Percentiles rank a stretch among this genome's conserved stretches.
These are phyloP conservation scores for Paradoxurus hermaphroditus DNA, from an alignment of 2,113 vertebrate genomes.

Conservation along the genomic window DNA sequence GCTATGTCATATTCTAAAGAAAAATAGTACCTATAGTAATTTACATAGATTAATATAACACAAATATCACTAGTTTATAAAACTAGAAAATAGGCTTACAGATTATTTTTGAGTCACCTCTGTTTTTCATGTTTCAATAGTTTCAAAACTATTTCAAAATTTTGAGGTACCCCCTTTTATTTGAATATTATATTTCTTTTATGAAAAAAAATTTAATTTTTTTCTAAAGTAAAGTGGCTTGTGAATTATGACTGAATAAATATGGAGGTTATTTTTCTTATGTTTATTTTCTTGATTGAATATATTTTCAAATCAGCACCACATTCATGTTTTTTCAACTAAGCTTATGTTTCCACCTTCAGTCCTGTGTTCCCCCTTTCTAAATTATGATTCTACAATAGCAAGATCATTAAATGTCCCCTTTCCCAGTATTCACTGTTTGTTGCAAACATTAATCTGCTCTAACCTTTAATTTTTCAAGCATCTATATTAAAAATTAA, in stretches of 20 bases:
- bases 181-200: not conserved
- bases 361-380: not conserved
- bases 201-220: not conserved
- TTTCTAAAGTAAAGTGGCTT: not conserved
- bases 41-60: not conserved
- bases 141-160: not conserved
- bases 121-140: slow-evolving; percentile 4
- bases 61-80: not conserved
- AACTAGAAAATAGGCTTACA: not conserved
- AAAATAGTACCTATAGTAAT: not conserved
- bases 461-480: not conserved
- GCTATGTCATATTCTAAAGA: slow-evolving; percentile 61
- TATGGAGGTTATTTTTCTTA: not conserved
- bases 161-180: not conserved
- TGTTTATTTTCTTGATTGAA: not conserved
- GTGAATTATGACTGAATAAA: not conserved
- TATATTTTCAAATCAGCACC: not conserved
- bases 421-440: not conserved
- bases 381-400: not conserved
- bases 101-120: not conserved
- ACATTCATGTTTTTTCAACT: not conserved
- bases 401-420: not conserved
- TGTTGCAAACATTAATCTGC: not conserved
- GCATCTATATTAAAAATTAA: not conserved
- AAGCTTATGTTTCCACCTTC: not conserved